Evolutionary conservation across 2,888 invertebrate species (phyloP), one percentile per base, ranked within the genome.

Genomic region (Campoplex capitator): DNA sequence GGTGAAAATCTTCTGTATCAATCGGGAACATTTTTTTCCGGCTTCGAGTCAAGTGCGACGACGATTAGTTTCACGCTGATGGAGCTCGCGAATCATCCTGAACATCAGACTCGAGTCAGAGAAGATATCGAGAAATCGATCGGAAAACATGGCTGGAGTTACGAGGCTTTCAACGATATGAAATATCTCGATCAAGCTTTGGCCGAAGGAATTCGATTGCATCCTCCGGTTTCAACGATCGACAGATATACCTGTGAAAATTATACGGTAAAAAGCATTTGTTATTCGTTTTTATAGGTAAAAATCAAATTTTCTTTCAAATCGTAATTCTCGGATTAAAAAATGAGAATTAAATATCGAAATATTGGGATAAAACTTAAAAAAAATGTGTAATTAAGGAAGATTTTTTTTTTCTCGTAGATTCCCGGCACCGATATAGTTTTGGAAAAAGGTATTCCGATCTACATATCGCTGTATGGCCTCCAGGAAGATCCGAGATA

Each of bases 21-120:
- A 73, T 91, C 93, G 6, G 93, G 93, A 18, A 93, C 93, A 2
- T 93, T 93, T 75, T 93, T 93, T 77, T 93, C 93, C 23, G 93
- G 93, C n/a, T 93, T 93, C 71, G 93, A 93, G 83, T 93, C 93
- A 0, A 93, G 93, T 78, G 90, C 93, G 7, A 91, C 92, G 0
- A 89, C 92, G 6, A 89, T 91, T 56, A 87, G 92, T 2, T 93
- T 93, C 70, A 93, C 93, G 0, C 86, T 93, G 8, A 90, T 93
- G 90, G 93, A 93, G 87, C 77, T 93, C 11, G 92, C 93, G 0
- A 91, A 89, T 42, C 85, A 92, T 79, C 87, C 88, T 0, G 88
- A 91, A 35, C 84, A 74, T 68, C 93, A 93, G 74, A 88, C 91
- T 42, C 89, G 88, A 13, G 93, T 88, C 0, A 88, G 93, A 8